Conservation (phyloP, 2,888 invertebrate genomes). For the Acholoe squamosa region DNA sequence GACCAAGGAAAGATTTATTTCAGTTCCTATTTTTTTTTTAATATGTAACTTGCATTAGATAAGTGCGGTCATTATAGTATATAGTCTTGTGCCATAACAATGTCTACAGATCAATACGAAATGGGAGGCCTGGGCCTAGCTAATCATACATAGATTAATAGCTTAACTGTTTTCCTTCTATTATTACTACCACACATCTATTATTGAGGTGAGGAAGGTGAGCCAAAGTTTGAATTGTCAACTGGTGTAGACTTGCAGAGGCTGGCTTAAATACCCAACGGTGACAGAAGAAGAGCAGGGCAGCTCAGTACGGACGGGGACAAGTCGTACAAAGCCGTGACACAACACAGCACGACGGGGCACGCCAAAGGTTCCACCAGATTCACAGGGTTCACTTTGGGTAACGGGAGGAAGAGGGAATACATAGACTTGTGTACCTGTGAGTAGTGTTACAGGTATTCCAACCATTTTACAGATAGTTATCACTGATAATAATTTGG, state of each 20-base stretch:
- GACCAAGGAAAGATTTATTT: background rate
- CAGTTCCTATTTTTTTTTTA: no score
- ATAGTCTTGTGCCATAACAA: no score
- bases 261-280: background rate
- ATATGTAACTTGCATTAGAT: no score
- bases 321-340: constrained; percentile 44
- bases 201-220: no score
- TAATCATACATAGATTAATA: no score
- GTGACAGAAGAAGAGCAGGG: constrained; percentile 8
- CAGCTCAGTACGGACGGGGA: constrained; percentile 2
- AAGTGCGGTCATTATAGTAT: no score
- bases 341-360: constrained; percentile 29
- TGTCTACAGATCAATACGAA: no score
- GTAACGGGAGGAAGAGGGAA: background rate
- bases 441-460: background rate
- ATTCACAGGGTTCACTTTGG: constrained; percentile 10
- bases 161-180: no score
- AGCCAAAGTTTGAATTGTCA: background rate
- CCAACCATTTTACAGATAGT: background rate
- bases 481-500: no score
- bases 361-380: background rate
- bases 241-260: background rate
- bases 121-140: no score
- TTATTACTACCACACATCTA: background rate
- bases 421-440: background rate